Conservation (phyloP, 2,888 invertebrate species). For the Arenicola marina region DNA sequence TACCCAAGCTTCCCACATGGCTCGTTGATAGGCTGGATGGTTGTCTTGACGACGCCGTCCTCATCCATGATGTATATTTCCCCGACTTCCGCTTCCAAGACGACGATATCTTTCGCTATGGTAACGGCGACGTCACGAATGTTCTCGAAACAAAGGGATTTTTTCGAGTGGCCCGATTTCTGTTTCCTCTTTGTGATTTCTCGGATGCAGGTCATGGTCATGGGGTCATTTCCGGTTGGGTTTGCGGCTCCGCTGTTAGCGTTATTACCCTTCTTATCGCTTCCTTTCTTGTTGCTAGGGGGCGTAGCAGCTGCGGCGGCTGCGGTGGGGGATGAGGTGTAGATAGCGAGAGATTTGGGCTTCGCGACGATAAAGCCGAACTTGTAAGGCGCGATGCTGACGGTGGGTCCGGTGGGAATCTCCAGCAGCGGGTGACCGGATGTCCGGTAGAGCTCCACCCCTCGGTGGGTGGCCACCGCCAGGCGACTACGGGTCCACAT, state of each 20-base stretch:
- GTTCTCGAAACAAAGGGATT: constrained; percentile 11
- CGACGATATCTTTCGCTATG: constrained; percentile 8
- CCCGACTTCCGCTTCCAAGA: constrained; percentile 7
- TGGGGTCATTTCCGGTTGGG: too few relatives aligned
- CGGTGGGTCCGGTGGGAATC: constrained; percentile 7
- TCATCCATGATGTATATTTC: constrained; percentile 15
- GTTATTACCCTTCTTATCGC: too few relatives aligned
- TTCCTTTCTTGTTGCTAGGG: too few relatives aligned
- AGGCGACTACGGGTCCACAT: constrained; percentile 13
- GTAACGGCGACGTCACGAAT: constrained; percentile 18
- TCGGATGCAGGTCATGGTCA: too few relatives aligned
- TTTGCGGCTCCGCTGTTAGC: too few relatives aligned
- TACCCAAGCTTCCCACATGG: constrained; percentile 15
- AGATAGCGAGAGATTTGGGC: constrained; percentile 13
- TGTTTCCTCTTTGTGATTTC: constrained; percentile 15
- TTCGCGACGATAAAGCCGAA: constrained; percentile 20
- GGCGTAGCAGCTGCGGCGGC: too few relatives aligned
- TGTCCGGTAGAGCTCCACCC: constrained; percentile 16
- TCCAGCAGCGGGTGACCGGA: constrained; percentile 6
- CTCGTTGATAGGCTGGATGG: constrained; percentile 11
- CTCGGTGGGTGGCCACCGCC: constrained; percentile 23
- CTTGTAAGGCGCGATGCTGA: constrained; percentile 15
- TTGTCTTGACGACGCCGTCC: constrained; percentile 6
- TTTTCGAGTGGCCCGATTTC: not conserved
- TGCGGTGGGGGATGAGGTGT: too few relatives aligned